These are phyloP conservation scores for Chaetops frenatus DNA, from an alignment of 2,113 vertebrate species.

Conservation along the genomic window DNA sequence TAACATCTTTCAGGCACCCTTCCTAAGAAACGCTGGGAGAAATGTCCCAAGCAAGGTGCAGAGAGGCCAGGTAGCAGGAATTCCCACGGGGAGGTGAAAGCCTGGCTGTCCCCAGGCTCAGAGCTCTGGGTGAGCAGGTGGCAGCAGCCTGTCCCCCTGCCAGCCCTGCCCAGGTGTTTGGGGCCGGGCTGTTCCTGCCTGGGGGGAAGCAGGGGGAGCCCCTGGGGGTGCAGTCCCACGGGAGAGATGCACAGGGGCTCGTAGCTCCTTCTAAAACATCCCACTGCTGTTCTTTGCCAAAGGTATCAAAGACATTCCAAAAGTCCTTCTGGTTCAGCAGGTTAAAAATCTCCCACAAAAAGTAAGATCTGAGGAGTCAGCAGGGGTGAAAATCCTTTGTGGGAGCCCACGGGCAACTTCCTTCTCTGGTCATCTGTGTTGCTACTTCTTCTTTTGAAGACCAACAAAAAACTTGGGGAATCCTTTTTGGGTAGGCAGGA, in stretches of 20 bases:
- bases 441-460: not conserved
- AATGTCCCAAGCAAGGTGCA: not conserved
- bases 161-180: not conserved
- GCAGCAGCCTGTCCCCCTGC: not conserved
- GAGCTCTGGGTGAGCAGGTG: not conserved
- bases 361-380: not conserved
- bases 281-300: not conserved
- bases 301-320: not conserved
- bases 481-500: not conserved
- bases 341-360: not conserved
- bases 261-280: not conserved
- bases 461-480: not conserved
- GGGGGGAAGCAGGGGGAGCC: not conserved
- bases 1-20: not conserved
- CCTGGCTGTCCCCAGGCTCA: not conserved
- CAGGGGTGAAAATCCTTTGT: not conserved
- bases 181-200: not conserved
- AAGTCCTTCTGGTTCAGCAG: not conserved
- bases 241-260: not conserved
- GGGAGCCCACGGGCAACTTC: not conserved
- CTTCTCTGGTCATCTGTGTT: not conserved
- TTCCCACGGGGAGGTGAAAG: not conserved
- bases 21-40: not conserved
- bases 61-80: not conserved
- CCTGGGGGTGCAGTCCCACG: not conserved